Conservation (phyloP, 2,888 invertebrate species). For the Orchesella flavescens region DNA sequence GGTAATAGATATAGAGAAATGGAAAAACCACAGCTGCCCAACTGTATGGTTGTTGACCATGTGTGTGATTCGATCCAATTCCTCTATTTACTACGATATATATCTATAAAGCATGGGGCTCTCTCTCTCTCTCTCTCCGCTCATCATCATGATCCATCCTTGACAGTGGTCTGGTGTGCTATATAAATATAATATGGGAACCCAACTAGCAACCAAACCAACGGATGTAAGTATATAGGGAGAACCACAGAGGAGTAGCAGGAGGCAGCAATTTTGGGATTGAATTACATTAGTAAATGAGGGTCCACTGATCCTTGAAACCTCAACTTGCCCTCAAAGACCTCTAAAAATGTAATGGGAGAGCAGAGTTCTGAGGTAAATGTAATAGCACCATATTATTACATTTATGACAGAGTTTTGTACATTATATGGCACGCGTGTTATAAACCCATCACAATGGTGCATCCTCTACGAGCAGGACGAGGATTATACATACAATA, state of each 20-base stretch:
- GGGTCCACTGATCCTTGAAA: conserved; percentile 62
- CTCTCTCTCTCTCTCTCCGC: too few relatives aligned
- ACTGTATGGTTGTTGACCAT: conserved; percentile 35
- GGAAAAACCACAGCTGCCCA: conserved; percentile 44
- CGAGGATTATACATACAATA: too few relatives aligned
- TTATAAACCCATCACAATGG: too few relatives aligned
- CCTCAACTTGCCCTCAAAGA: conserved; percentile 62
- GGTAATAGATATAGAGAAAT: too few relatives aligned
- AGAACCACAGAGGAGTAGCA: conserved; percentile 13
- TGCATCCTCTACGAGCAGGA: too few relatives aligned
- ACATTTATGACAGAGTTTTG: conserved; percentile 37
- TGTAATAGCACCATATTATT: conserved; percentile 49
- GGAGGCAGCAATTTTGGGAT: conserved; percentile 50
- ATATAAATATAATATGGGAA: background rate
- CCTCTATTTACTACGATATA: too few relatives aligned
- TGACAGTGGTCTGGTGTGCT: background rate
- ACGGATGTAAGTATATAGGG: background rate
- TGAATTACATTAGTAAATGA: conserved; percentile 63
- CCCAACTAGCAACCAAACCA: too few relatives aligned
- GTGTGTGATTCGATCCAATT: conserved; percentile 59
- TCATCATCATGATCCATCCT: background rate
- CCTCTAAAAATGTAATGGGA: conserved; percentile 47
- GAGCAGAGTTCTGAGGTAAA: conserved; percentile 39
- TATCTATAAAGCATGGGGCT: too few relatives aligned
- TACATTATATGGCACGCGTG: too few relatives aligned